Conservation (phyloP, 2,888 invertebrate species). For the Cepaea hortensis region DNA sequence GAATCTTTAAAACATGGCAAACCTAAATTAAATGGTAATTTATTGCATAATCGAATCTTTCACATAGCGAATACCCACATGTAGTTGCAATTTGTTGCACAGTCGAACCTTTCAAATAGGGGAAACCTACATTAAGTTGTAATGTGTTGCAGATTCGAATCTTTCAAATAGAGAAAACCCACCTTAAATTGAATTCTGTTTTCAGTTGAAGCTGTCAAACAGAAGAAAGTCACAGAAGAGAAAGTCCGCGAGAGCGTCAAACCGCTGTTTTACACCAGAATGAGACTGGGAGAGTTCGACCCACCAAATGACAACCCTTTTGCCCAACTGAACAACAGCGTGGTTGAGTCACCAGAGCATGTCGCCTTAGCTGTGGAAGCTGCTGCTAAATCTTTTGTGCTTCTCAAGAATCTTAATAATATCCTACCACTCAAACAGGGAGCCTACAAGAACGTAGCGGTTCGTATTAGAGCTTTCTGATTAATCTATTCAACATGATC, state of each 20-base stretch:
- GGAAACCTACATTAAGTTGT: no score
- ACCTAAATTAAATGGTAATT: no score
- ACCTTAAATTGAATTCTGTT: no score
- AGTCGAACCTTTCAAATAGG: no score
- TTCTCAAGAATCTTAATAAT: constrained; percentile 64
- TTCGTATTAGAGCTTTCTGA: constrained; percentile 11
- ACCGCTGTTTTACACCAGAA: constrained; percentile 57
- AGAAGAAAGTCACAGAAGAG: constrained; percentile 4
- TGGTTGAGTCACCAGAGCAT: constrained; percentile 61
- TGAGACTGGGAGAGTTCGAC: constrained; percentile 42
- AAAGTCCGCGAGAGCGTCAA: constrained; percentile 48
- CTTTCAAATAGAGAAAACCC: no score
- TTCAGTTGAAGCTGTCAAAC: constrained; percentile 21
- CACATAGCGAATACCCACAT: no score
- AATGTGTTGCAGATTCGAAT: no score
- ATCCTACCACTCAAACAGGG: constrained; percentile 54
- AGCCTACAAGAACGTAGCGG: constrained; percentile 9
- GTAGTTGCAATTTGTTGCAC: no score
- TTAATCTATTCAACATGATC: background rate
- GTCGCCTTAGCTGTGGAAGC: constrained; percentile 60
- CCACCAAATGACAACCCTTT: constrained; percentile 63
- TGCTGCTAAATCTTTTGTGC: constrained; percentile 67
- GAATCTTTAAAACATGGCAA: no score
- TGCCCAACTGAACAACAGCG: constrained; percentile 53
- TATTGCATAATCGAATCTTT: no score